Percentiles rank a stretch among this genome's conserved stretches.
Evolutionary conservation across 2,113 vertebrate species (phyloP).

Genomic region (Oreochromis aureus): DNA sequence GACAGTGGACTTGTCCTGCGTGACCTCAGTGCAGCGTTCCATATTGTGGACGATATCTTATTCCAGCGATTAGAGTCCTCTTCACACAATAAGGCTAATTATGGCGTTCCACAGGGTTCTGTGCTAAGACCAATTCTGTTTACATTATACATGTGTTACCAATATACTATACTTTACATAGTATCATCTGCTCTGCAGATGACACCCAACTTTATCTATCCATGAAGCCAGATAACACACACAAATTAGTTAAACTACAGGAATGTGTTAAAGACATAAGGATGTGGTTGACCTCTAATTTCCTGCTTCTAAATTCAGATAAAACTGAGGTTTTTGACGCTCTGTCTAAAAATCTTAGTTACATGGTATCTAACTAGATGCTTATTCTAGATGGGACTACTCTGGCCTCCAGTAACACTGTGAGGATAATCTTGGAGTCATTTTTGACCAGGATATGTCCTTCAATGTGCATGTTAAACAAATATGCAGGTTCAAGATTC

Average conservation of each 20-base stretch:
- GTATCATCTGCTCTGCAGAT: neutral
- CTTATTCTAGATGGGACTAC: neutral
- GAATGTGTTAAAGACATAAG: neutral
- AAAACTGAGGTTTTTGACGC: neutral
- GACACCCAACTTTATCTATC: neutral
- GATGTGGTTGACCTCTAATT: neutral
- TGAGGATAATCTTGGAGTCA: neutral
- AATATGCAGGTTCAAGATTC: neutral
- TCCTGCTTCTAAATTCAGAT: neutral
- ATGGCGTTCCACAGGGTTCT: neutral
- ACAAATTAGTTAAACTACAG: neutral
- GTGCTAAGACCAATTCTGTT: neutral
- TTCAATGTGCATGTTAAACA: neutral
- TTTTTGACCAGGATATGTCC: neutral
- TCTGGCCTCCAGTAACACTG: neutral
- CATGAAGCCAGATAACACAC: neutral
- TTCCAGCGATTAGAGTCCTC: neutral
- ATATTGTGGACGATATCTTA: neutral
- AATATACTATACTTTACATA: neutral
- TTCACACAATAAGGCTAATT: neutral
- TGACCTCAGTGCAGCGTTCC: neutral
- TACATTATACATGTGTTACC: neutral
- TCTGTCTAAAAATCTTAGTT: neutral
- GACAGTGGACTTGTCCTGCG: neutral
- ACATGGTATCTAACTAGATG: neutral